Evolutionary conservation across 2,797 vertebrate genomes (phyloP).

Genomic region (Jordanella pulchra): DNA sequence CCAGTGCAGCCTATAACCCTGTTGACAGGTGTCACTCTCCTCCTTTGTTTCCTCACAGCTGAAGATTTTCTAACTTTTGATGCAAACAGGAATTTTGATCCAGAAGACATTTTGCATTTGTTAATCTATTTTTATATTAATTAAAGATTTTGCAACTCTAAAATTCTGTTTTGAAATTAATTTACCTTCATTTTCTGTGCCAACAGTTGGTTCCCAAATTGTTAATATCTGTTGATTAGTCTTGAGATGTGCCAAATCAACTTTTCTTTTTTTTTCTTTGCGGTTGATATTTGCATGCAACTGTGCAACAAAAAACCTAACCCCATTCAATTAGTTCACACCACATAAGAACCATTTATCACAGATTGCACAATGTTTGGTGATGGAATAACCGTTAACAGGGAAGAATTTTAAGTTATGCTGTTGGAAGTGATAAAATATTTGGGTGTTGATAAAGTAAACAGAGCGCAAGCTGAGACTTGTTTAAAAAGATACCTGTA

Average conservation of each 20-base stretch:
- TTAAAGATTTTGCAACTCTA: neutral
- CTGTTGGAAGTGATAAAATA: neutral
- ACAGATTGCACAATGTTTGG: neutral
- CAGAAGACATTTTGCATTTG: slow-evolving; percentile 10
- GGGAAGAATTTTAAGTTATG: neutral
- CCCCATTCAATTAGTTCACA: neutral
- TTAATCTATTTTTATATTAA: neutral
- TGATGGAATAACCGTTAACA: neutral
- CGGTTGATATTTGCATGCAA: too few species aligned
- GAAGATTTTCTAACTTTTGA: slow-evolving; percentile 19
- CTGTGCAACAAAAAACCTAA: neutral
- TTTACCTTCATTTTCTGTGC: neutral
- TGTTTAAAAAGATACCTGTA: neutral
- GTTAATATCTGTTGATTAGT: neutral
- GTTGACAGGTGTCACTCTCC: slow-evolving; percentile 43
- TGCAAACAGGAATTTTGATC: slow-evolving; percentile 27
- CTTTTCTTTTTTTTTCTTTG: neutral
- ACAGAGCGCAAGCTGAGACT: neutral
- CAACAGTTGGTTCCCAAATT: neutral
- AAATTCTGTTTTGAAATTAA: neutral
- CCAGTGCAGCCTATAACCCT: slow-evolving; percentile 25
- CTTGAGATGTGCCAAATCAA: too few species aligned
- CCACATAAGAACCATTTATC: neutral
- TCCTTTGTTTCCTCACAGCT: slow-evolving; percentile 37
- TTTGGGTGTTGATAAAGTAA: slow-evolving; percentile 3